Evolutionary conservation across 2,888 invertebrate species (phyloP).

Genomic region (Torymus texanus): DNA sequence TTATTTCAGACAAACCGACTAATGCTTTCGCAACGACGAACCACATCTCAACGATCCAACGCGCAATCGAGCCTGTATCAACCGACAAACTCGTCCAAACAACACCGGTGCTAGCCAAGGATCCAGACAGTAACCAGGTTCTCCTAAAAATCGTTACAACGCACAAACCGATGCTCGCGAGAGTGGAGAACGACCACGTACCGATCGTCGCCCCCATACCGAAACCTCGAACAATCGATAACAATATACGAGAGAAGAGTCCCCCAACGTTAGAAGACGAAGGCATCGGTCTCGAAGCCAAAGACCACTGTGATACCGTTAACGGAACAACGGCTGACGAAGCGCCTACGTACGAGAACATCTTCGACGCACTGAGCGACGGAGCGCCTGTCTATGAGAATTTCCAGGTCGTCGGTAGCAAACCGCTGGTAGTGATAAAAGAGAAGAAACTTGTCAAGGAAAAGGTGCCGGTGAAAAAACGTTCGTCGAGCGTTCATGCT

Average conservation of each 20-base stretch:
- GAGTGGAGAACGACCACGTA: constrained; percentile 61
- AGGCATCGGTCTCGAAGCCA: constrained; percentile 52
- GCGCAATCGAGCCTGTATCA: neutral
- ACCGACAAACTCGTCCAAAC: constrained; percentile 2
- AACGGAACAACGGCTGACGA: constrained; percentile 28
- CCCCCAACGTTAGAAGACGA: neutral
- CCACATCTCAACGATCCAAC: constrained; percentile 22
- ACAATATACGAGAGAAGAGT: neutral
- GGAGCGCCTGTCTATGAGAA: constrained; percentile 65
- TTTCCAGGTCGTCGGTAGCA: constrained; percentile 31
- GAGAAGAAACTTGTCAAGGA: constrained; percentile 10
- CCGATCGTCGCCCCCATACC: neutral
- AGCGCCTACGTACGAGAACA: constrained; percentile 61
- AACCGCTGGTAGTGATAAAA: neutral
- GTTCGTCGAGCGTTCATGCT: neutral
- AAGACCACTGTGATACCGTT: constrained; percentile 60
- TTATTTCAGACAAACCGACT: constrained; percentile 38
- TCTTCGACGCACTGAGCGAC: constrained; percentile 59
- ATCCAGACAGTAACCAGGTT: constrained; percentile 63
- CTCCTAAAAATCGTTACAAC: constrained; percentile 62
- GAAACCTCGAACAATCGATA: too few relatives aligned
- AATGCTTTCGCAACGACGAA: constrained; percentile 13
- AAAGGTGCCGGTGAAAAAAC: constrained; percentile 1
- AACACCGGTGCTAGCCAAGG: constrained; percentile 34
- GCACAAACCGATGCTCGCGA: constrained; percentile 62